Evolutionary conservation across 2,888 invertebrate species (phyloP).

Genomic region (Drosophila meridiana): DNA sequence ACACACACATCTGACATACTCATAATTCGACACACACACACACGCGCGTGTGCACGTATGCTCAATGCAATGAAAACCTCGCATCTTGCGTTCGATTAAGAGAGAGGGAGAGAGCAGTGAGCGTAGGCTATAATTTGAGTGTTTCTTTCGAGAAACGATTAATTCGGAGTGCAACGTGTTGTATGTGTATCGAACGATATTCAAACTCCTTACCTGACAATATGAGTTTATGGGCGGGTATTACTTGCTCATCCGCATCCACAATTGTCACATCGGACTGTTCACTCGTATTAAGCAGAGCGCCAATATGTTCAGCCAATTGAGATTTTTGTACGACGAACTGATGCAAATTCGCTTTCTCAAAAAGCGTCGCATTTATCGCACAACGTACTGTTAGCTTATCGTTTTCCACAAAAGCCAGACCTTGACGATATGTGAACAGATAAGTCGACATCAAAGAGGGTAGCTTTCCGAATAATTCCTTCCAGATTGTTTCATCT

Average conservation of each 20-base stretch:
- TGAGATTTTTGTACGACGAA: no score
- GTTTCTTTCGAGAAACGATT: background rate
- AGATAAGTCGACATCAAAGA: no score
- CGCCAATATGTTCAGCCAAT: background rate
- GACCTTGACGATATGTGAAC: no score
- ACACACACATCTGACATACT: no score
- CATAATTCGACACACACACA: no score
- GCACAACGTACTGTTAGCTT: no score
- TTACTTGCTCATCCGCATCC: background rate
- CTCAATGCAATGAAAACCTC: background rate
- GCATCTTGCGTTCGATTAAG: no score
- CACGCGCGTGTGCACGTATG: background rate
- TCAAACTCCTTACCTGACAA: slow-evolving; percentile 1
- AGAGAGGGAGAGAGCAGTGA: background rate
- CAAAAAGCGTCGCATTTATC: no score
- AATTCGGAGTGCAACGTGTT: background rate
- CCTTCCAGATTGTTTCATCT: no score
- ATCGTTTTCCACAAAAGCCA: no score
- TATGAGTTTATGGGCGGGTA: slow-evolving; percentile 1
- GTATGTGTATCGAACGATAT: background rate
- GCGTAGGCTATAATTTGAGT: background rate
- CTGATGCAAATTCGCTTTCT: no score
- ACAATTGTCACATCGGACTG: background rate
- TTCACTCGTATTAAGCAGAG: background rate
- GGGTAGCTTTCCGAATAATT: no score